Percentiles rank a stretch among this genome's conserved stretches.
These are phyloP conservation scores for Copidosoma aretas DNA, from an alignment of 2,888 invertebrate species.

Conservation along the genomic window DNA sequence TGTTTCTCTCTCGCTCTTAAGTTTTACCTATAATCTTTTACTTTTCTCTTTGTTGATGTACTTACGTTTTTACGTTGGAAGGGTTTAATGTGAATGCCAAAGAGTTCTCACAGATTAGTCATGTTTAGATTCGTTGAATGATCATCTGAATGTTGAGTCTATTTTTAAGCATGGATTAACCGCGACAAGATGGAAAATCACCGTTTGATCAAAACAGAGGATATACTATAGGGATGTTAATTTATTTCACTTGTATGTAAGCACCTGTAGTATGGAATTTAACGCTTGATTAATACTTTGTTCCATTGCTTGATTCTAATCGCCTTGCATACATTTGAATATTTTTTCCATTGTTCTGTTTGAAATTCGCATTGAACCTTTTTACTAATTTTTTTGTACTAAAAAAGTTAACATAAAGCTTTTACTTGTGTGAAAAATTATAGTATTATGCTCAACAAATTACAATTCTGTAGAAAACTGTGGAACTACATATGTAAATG, in stretches of 20 bases:
- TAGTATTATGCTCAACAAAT: conserved; percentile 9
- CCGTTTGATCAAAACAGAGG: no score
- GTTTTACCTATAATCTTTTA: not conserved
- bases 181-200: no score
- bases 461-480: no score
- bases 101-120: no score
- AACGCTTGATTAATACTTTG: not conserved
- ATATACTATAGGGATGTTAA: not conserved
- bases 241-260: not conserved
- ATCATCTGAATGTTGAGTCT: not conserved
- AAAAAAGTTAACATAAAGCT: conserved; percentile 4
- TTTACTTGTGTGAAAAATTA: not conserved
- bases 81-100: conserved; percentile 23
- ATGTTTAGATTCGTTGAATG: not conserved
- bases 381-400: conserved; percentile 4
- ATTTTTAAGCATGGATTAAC: not conserved
- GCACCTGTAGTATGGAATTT: not conserved
- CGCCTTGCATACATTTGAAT: no score
- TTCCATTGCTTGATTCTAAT: not conserved
- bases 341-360: not conserved
- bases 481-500: no score
- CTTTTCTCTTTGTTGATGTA: not conserved
- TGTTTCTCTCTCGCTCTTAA: not conserved
- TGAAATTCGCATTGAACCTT: conserved; percentile 28
- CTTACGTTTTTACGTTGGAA: conserved; percentile 5